phyloP scores from a whole-genome alignment of 2,888 invertebrate genomes.

The Napeogenes sylphis region DNA sequence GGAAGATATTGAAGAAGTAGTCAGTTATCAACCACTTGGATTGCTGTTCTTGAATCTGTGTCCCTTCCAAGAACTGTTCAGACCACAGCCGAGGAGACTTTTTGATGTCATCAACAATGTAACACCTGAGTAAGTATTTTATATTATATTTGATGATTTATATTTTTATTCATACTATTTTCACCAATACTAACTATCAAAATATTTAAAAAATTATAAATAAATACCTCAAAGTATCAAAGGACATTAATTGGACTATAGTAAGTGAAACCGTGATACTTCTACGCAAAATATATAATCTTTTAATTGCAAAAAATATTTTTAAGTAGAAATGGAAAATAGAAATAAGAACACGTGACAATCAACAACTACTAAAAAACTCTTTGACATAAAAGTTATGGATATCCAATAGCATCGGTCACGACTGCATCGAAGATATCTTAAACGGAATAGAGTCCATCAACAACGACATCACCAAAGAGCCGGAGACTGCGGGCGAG shows the following conservation, averaged over 20 bases:
- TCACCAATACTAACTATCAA: no score
- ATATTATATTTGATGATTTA: no score
- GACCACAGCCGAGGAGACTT: conserved; percentile 84
- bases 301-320: no score
- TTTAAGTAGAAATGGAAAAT: no score
- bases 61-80: conserved; percentile 83
- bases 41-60: conserved; percentile 82
- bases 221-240: no score
- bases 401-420: conserved; percentile 77
- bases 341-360: no score
- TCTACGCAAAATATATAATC: no score
- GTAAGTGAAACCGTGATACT: no score
- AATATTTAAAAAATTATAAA: no score
- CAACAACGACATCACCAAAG: conserved; percentile 78
- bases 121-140: conserved; percentile 80
- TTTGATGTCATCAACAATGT: conserved; percentile 80
- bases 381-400: background rate
- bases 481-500: conserved; percentile 84
- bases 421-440: conserved; percentile 77
- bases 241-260: no score
- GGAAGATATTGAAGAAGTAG: conserved; percentile 81
- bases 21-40: conserved; percentile 83
- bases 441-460: conserved; percentile 81
- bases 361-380: no score
- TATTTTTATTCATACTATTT: no score